These are phyloP conservation scores for Danaus plexippus DNA, from an alignment of 1,140 invertebrate species.

Conservation along the genomic window DNA sequence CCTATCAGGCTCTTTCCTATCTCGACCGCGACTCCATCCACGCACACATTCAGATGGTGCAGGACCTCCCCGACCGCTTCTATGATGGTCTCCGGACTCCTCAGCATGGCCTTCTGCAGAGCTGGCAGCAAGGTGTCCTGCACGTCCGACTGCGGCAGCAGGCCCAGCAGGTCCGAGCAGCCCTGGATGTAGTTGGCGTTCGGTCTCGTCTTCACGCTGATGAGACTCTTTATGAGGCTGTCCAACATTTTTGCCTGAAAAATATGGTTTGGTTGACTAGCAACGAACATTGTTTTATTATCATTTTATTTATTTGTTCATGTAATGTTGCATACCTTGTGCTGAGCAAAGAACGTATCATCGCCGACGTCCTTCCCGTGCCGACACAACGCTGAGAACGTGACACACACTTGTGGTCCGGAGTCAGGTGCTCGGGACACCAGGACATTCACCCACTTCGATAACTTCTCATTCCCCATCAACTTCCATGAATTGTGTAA, in stretches of 20 bases:
- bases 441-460: slow-evolving; percentile 65
- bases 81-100: slow-evolving; percentile 93
- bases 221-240: slow-evolving; percentile 83
- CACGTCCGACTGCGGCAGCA: slow-evolving; percentile 82
- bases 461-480: slow-evolving; percentile 34
- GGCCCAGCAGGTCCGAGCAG: slow-evolving; percentile 76
- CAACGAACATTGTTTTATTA: background rate
- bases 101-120: slow-evolving; percentile 92
- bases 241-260: slow-evolving; percentile 78
- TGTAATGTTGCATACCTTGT: slow-evolving; percentile 56
- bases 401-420: slow-evolving; percentile 54
- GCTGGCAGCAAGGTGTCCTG: slow-evolving; percentile 83
- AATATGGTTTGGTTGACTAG: background rate
- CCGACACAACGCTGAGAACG: slow-evolving; percentile 45
- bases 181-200: slow-evolving; percentile 77
- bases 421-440: slow-evolving; percentile 60
- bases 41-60: slow-evolving; percentile 79
- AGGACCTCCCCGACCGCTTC: slow-evolving; percentile 85
- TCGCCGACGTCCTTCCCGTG: slow-evolving; percentile 46
- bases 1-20: slow-evolving; percentile 87
- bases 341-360: slow-evolving; percentile 45
- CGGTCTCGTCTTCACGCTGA: slow-evolving; percentile 86
- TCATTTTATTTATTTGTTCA: too few species aligned
- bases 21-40: slow-evolving; percentile 85
- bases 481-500: slow-evolving; percentile 54